Evolutionary conservation across 1,140 invertebrate genomes (phyloP), one percentile per base, ranked within the genome.

Genomic region (Drosophila seguyi): DNA sequence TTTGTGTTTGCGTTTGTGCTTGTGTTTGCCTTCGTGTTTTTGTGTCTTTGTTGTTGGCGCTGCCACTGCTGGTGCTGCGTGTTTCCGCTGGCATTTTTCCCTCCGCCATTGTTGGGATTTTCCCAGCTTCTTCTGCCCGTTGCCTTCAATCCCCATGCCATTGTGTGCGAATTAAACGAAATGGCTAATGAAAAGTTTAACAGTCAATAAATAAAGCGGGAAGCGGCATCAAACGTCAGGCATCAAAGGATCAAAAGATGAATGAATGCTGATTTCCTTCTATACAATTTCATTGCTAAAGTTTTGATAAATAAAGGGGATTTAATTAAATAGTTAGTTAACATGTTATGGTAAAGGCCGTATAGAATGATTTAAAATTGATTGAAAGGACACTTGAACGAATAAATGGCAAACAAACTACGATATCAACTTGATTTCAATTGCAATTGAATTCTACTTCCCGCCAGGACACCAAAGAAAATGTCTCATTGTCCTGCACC

Each of bases 171-270:
- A 87, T 87, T 87, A 88, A 87, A 77, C 85, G 85, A 87, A 87
- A 87, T 87, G 84, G 84, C 84, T 87, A 87, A 87, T 87, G 84
- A 88, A 87, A 87, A 87, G 84, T 87, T 87, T 87, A 87, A 87
- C 84, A 87, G 84, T 84, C 84, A 88, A 90, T 88, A 87, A 87
- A 87, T 87, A 87, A 88, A 67, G 67, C 62, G 44, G 66, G 53
- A 58, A 56, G 41, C 25, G 18, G 18, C 72, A 55, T 38, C 42
- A 55, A 31, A 34, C 41, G 61, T 57, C 39, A 59, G 39, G 44
- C 56, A 72, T 67, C 31, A 66, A 41, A 60, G 45, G 38, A 14
- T 42, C 20, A 18, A 20, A 20, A 50, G 52, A 72, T 72, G 42
- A 58, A 59, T 58, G 52, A 48, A 50, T 48, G 44, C 22, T 42